Percentiles rank a stretch among this genome's conserved stretches.
These are phyloP conservation scores for Mico argentatus DNA, from an alignment of 2,797 vertebrate genomes.

Conservation along the genomic window DNA sequence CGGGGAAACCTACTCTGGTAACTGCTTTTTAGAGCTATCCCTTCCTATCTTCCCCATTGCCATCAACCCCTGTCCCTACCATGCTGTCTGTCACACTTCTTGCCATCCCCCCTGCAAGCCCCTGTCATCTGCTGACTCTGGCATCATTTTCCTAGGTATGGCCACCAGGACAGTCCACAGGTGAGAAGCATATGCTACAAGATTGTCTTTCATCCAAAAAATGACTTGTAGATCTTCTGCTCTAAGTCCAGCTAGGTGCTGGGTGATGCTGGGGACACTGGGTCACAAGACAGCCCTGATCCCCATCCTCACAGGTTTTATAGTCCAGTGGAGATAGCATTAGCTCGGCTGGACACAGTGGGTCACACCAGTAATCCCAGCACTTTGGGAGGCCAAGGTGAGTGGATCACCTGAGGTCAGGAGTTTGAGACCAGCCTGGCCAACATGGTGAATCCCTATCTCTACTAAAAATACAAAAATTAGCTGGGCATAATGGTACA, in stretches of 20 bases:
- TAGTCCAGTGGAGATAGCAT: neutral
- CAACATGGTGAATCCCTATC: neutral
- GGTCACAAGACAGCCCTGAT: neutral
- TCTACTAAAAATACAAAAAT: neutral
- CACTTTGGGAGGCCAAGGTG: neutral
- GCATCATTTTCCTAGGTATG: slow-evolving; percentile 70
- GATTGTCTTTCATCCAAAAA: slow-evolving; percentile 26
- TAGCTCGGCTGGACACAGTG: neutral
- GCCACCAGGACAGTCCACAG: slow-evolving; percentile 66
- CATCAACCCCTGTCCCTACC: neutral
- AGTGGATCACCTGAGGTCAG: neutral
- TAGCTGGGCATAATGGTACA: neutral
- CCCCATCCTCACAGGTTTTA: neutral
- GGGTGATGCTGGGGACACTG: neutral
- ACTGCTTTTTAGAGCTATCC: slow-evolving; percentile 3
- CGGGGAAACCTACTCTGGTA: slow-evolving; percentile 79
- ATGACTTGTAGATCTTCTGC: neutral
- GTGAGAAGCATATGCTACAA: slow-evolving; percentile 56
- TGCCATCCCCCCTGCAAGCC: neutral
- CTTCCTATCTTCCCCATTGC: neutral
- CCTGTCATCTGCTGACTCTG: neutral
- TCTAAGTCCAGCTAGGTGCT: neutral
- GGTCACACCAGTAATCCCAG: neutral
- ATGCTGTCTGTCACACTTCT: neutral
- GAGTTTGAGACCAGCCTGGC: neutral